These are phyloP conservation scores for Miniopterus natalensis DNA, from an alignment of 2,113 vertebrate species.

Conservation along the genomic window DNA sequence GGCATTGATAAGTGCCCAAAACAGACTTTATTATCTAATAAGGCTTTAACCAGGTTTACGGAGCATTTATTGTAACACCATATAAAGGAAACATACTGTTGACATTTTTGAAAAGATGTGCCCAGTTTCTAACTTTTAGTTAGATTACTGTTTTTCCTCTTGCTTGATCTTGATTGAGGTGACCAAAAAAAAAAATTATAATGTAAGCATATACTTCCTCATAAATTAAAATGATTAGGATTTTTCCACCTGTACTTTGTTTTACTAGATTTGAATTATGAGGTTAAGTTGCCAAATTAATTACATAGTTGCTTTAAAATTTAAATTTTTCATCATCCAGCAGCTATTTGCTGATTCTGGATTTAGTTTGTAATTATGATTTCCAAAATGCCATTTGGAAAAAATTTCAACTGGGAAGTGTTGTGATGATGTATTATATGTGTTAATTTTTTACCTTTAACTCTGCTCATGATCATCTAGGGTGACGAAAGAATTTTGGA, in stretches of 20 bases:
- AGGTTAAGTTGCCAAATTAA: conserved; percentile 5
- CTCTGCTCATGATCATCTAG: background rate
- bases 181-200: background rate
- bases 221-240: conserved; percentile 6
- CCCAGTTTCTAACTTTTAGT: conserved; percentile 8
- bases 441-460: conserved; percentile 34
- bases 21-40: conserved; percentile 44
- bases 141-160: conserved; percentile 25
- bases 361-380: conserved; percentile 57
- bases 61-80: background rate
- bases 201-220: background rate
- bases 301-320: conserved; percentile 41
- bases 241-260: conserved; percentile 8
- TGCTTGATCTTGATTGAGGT: conserved; percentile 13
- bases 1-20: conserved; percentile 7
- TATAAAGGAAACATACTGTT: background rate
- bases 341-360: conserved; percentile 19
- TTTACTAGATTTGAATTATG: conserved; percentile 45
- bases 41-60: background rate
- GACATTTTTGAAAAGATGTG: conserved; percentile 32
- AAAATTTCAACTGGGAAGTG: conserved; percentile 49
- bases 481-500: conserved; percentile 6
- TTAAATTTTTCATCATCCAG: conserved; percentile 31
- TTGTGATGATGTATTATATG: background rate
- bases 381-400: conserved; percentile 55